These are phyloP conservation scores for Notechis scutatus DNA, from an alignment of 2,113 vertebrate species.

Conservation along the genomic window DNA sequence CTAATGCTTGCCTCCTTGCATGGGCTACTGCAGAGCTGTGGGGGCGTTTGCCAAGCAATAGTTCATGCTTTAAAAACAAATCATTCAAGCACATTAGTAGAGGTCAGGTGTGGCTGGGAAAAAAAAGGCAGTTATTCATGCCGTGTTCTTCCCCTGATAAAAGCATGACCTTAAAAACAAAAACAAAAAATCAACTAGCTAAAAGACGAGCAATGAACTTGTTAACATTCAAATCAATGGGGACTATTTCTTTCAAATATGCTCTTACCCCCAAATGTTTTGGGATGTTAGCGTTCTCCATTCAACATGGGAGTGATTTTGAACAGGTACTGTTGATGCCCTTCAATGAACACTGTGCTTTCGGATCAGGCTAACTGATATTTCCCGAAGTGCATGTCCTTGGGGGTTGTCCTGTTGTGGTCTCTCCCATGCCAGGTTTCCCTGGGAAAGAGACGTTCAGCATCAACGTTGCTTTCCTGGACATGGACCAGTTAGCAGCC, in stretches of 20 bases:
- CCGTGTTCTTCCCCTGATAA: neutral
- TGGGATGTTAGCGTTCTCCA: neutral
- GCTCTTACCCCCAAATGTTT: neutral
- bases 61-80: constrained; percentile 37
- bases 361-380: neutral
- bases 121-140: constrained; percentile 22
- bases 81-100: constrained; percentile 43
- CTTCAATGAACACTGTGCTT: constrained; percentile 6
- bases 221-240: neutral
- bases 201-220: neutral
- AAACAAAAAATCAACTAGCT: neutral
- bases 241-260: neutral
- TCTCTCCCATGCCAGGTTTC: neutral
- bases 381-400: neutral
- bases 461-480: neutral
- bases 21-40: constrained; percentile 56
- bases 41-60: constrained; percentile 39
- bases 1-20: constrained; percentile 53
- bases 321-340: constrained; percentile 21
- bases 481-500: constrained; percentile 11
- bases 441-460: neutral
- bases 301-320: neutral
- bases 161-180: neutral
- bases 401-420: constrained; percentile 23
- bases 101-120: constrained; percentile 39